Evolutionary conservation across 2,888 invertebrate species (phyloP).

Genomic region (Ormyrus thymus): DNA sequence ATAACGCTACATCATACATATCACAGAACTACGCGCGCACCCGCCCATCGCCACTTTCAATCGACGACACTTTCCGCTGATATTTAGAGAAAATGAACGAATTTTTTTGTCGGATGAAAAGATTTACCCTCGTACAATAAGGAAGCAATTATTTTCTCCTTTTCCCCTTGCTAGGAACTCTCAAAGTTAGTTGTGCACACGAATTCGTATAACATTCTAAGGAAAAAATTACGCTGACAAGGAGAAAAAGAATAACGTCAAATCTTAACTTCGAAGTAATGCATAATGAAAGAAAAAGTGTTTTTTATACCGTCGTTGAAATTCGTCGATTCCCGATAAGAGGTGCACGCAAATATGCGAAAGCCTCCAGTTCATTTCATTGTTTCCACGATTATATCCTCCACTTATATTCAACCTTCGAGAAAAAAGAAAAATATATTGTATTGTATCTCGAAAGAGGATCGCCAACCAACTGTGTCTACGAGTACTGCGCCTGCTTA

Average conservation of each 20-base stretch:
- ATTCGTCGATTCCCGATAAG: constrained; percentile 42
- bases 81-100: background rate
- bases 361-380: constrained; percentile 50
- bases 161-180: constrained; percentile 33
- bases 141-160: background rate
- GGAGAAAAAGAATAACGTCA: background rate
- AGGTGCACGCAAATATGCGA: constrained; percentile 55
- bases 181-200: constrained; percentile 13
- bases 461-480: background rate
- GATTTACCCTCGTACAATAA: too few species aligned
- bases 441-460: constrained; percentile 5
- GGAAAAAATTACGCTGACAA: constrained; percentile 10
- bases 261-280: too few species aligned
- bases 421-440: constrained; percentile 40
- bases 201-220: constrained; percentile 4
- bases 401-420: constrained; percentile 13
- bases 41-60: constrained; percentile 59
- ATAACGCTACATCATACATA: constrained; percentile 74
- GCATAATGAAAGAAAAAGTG: background rate
- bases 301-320: background rate
- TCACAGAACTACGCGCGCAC: constrained; percentile 76
- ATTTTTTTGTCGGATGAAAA: background rate
- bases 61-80: constrained; percentile 18
- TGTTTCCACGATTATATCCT: constrained; percentile 15
- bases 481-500: background rate